Base-by-base conservation (phyloP, 1,140 invertebrate species). In the Trissolcus basalis region DNA sequence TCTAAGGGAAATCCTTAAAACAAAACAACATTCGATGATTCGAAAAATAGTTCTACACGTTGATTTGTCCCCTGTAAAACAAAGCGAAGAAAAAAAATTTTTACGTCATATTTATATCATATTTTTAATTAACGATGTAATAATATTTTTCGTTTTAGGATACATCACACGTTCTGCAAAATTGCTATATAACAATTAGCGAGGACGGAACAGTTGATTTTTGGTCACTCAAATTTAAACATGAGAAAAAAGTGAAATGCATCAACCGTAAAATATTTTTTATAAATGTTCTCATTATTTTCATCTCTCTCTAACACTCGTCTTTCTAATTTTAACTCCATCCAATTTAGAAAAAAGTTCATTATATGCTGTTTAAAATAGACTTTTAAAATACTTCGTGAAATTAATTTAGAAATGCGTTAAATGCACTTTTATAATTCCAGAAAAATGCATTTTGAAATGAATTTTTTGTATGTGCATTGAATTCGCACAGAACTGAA, bases 201-300 rank as follows among this genome's bases (percentile, higher is more conserved):
- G 89, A 89, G 68, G 92, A 93, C 73, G 93, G 93, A n/a, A 85
- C 88, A 60, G 89, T 94, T 69, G 92, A 92, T 83, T 93, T 91
- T 81, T 94, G 92, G 93, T 90, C 91, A 0, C 79, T 93, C 12
- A 90, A 93, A 80, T 90, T 93, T 82, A 84, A 89, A 32, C 86
- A 91, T 6, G 86, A 92, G 74, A 85, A 90, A 44, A 90, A 87
- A 15, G 90, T 90, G 0, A 88, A 87, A 77, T 92, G 91, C 0
- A 88, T 89, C 35, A 91, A 91, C 77, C 89, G 92, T 90, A 79
- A 91, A 88, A 27, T 45, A 49, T n/a, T 48, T n/a, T n/a, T n/a
- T n/a, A n/a, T n/a, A n/a, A n/a, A n/a, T n/a, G n/a, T n/a, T n/a
- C n/a, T n/a, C n/a, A n/a, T n/a, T n/a, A n/a, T n/a, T n/a, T n/a